Evolutionary conservation across 2,888 invertebrate species (phyloP).

Genomic region (Drosophila mimetica): DNA sequence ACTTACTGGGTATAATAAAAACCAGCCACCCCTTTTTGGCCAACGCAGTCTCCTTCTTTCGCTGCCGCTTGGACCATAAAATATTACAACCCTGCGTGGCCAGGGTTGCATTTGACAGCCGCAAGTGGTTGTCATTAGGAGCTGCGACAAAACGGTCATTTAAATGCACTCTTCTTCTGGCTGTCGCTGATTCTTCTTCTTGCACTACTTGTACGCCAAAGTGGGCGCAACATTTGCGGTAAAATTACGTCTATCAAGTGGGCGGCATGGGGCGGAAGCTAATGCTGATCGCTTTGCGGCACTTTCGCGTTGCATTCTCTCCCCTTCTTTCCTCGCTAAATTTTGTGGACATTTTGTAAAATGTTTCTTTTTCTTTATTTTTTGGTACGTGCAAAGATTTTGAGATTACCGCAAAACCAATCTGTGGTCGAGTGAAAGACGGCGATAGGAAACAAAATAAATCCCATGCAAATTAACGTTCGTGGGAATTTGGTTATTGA

Average conservation of each 20-base stretch:
- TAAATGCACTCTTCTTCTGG: slow-evolving; percentile 66
- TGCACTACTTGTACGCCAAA: slow-evolving; percentile 14
- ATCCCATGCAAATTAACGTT: not conserved
- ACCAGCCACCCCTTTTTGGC: slow-evolving; percentile 11
- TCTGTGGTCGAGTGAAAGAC: not conserved
- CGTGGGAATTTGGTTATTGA: not conserved
- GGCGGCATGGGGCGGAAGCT: slow-evolving; percentile 47
- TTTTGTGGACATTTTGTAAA: slow-evolving; percentile 29
- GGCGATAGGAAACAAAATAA: slow-evolving; percentile 4
- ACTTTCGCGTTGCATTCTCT: slow-evolving; percentile 57
- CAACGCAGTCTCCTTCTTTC: not conserved
- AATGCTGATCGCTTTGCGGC: slow-evolving; percentile 72
- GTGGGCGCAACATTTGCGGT: slow-evolving; percentile 40
- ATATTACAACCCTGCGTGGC: slow-evolving; percentile 71
- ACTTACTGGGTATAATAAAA: slow-evolving; percentile 5
- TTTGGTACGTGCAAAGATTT: slow-evolving; percentile 35
- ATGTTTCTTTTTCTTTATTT: slow-evolving; percentile 42
- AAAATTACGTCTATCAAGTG: slow-evolving; percentile 77
- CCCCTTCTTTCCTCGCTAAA: slow-evolving; percentile 6
- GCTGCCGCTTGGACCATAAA: slow-evolving; percentile 52
- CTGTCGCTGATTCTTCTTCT: slow-evolving; percentile 10
- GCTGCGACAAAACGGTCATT: slow-evolving; percentile 71
- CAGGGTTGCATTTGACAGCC: slow-evolving; percentile 78
- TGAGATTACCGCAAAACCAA: slow-evolving; percentile 20
- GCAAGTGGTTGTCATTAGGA: slow-evolving; percentile 79